Evolutionary conservation across 2,113 vertebrate species (phyloP).

Genomic region (Rhizomys pruinosus): DNA sequence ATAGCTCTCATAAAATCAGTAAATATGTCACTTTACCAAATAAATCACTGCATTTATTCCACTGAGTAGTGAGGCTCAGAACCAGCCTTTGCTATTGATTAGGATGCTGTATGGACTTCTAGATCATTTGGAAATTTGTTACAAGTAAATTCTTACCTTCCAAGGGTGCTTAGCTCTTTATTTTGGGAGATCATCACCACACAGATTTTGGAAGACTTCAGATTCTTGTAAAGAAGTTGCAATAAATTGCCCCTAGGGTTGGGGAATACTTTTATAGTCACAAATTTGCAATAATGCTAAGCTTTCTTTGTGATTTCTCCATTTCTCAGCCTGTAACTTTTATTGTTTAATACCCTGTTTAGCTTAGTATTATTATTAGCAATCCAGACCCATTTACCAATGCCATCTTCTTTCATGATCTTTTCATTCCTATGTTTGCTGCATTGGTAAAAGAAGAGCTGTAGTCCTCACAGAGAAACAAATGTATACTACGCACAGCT

Average conservation of each 20-base stretch:
- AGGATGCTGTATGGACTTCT: background rate
- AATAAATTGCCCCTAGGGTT: background rate
- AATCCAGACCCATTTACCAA: conserved; percentile 18
- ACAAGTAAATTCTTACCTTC: conserved; percentile 3
- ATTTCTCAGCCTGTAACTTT: conserved; percentile 6
- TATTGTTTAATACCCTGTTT: conserved; percentile 3
- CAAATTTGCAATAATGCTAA: conserved; percentile 7
- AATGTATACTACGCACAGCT: background rate
- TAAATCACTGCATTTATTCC: conserved; percentile 51
- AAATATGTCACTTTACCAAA: conserved; percentile 48
- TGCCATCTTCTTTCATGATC: background rate
- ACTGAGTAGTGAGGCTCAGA: background rate
- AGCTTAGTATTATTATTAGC: background rate
- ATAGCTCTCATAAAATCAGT: conserved; percentile 29
- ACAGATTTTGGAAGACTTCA: conserved; percentile 7
- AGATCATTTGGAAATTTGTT: conserved; percentile 47
- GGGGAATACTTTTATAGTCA: background rate
- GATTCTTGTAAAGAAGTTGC: conserved; percentile 2
- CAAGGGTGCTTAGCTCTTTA: background rate
- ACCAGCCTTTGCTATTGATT: conserved; percentile 43
- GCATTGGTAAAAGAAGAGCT: background rate
- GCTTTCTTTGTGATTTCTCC: background rate
- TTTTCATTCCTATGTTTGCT: background rate
- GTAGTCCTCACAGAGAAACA: background rate
- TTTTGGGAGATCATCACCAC: background rate